Conservation (phyloP, 2,797 vertebrate genomes). For the Sorex maritimensis region DNA sequence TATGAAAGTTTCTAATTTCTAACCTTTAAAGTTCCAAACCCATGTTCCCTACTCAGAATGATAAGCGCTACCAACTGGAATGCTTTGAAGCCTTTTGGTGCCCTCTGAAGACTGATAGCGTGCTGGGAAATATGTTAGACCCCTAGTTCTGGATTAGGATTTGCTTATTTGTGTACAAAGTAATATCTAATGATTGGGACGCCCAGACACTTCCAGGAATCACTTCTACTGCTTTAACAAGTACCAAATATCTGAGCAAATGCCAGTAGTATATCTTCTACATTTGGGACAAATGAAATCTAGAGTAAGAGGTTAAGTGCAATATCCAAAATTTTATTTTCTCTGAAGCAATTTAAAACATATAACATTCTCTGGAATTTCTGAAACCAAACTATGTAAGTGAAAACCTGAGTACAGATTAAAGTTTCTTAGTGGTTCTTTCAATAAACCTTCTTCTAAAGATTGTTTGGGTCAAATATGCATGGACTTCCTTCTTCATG, state of each 20-base stretch:
- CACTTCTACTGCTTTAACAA: not conserved
- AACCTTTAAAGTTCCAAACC: slow-evolving; percentile 54
- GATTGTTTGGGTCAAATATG: not conserved
- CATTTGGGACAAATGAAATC: slow-evolving; percentile 32
- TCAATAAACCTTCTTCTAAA: not conserved
- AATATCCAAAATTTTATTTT: not conserved
- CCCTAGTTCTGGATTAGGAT: slow-evolving; percentile 20
- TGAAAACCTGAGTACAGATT: not conserved
- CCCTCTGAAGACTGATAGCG: not conserved
- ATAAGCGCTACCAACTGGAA: slow-evolving; percentile 30
- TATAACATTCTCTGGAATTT: slow-evolving; percentile 29
- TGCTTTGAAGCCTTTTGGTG: not conserved
- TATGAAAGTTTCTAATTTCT: slow-evolving; percentile 7
- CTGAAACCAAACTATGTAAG: slow-evolving; percentile 21
- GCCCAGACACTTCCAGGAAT: slow-evolving; percentile 30
- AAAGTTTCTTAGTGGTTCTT: slow-evolving; percentile 39
- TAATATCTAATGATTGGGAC: not conserved
- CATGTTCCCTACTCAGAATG: slow-evolving; percentile 38
- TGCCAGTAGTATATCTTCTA: not conserved
- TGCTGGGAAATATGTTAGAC: slow-evolving; percentile 14
- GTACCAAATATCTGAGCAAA: not conserved
- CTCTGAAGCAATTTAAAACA: slow-evolving; percentile 50
- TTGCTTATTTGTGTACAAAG: slow-evolving; percentile 11
- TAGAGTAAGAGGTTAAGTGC: not conserved
- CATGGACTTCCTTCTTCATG: not conserved